Evolutionary conservation across 2,797 vertebrate species (phyloP), one percentile per base, ranked within the genome.

Genomic region (Sebastes melanostomus): DNA sequence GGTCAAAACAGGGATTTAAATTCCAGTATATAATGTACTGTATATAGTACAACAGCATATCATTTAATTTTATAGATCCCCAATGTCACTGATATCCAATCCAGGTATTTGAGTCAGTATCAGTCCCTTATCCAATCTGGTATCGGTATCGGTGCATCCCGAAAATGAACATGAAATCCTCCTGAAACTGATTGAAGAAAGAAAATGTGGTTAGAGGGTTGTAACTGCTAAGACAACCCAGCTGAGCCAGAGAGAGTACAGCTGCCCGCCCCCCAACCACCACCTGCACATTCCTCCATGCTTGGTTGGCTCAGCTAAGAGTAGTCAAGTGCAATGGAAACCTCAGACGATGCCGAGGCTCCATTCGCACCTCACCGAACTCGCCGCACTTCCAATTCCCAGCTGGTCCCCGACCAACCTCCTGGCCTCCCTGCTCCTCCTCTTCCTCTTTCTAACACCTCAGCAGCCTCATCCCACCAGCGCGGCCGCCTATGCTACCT

Each of bases 321-420:
- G 89, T 86, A 92, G 86, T 90, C 88, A 89, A 89, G 92, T 91
- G 92, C 84, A 87, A 91, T 92, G 92, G 84, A 93, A 93, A 89
- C 91, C 88, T 88, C 87, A 88, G 92, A 92, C 82, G 78, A 65
- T 77, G 81, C 86, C 14, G 72, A 85, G 86, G 84, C 87, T 89
- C 88, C 81, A 75, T 91, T 93, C 82, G 69, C 88, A 88, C 87
- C 87, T 91, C 83, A 65, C 62, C 69, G 59, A 83, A 80, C 88
- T 76, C 65, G 46, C 80, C 38, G 13, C 73, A 36, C 81, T 89
- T 90, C 74, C 92, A 91, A 85, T 92, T 92, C 90, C 89, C 91
- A 84, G 80, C 85, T 78, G 84, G 71, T 77, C 52, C 24, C 65
- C 6, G 61, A 79, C 81, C 77, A 73, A 62, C 73, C 86, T 65